Evolutionary conservation across 2,113 vertebrate genomes (phyloP).

Genomic region (Salvelinus alpinus): DNA sequence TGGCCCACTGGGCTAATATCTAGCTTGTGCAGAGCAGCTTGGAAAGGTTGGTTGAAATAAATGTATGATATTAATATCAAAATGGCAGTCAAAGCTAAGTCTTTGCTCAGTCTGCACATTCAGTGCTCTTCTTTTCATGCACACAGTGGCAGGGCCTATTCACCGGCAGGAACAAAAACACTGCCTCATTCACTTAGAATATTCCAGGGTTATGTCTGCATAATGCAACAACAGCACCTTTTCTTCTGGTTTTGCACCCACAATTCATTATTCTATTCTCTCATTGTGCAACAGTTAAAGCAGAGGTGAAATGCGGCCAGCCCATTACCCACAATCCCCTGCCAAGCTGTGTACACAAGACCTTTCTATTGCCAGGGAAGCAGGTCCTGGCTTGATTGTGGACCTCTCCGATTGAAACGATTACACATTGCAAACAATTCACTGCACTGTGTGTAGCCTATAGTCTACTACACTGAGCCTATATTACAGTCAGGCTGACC

Average conservation of each 20-base stretch:
- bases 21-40: too few species aligned
- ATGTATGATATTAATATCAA: background rate
- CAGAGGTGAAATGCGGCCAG: slow-evolving; percentile 22
- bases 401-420: slow-evolving; percentile 20
- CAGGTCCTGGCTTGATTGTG: slow-evolving; percentile 41
- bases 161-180: slow-evolving; percentile 25
- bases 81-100: background rate
- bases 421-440: background rate
- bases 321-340: slow-evolving; percentile 42
- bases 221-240: slow-evolving; percentile 19
- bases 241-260: background rate
- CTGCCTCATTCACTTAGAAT: slow-evolving; percentile 30
- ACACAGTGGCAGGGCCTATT: slow-evolving; percentile 1
- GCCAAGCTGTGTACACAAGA: slow-evolving; percentile 5
- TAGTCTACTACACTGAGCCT: background rate
- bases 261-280: slow-evolving; percentile 20
- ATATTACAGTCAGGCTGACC: background rate
- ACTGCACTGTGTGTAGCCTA: background rate
- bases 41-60: background rate
- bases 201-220: slow-evolving; percentile 29
- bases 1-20: too few species aligned
- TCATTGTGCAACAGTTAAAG: slow-evolving; percentile 19
- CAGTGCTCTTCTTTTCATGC: background rate
- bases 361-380: slow-evolving; percentile 12
- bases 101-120: background rate